Percentiles rank a stretch among this genome's conserved stretches.
Conservation (phyloP, 2,797 vertebrate genomes). For the Microctenopoma steveboyesi region DNA sequence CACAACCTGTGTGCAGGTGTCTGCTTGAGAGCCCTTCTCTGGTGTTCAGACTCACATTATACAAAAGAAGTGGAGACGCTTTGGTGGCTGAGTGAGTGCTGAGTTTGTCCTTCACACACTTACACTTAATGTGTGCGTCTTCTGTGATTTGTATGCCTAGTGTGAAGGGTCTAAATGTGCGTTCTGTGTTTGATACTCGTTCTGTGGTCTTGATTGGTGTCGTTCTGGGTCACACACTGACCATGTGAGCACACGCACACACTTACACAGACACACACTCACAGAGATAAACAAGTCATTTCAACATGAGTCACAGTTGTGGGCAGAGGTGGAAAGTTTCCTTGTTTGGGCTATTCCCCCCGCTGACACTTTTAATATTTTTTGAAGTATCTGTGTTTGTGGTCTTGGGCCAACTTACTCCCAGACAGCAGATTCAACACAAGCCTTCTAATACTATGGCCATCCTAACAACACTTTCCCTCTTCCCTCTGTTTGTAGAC, state of each 20-base stretch:
- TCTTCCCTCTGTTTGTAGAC: background rate
- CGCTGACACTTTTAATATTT: conserved; percentile 64
- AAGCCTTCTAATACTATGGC: conserved; percentile 3
- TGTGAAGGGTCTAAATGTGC: conserved; percentile 31
- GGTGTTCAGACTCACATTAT: conserved; percentile 22
- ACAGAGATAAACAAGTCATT: conserved; percentile 74
- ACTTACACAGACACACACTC: conserved; percentile 26
- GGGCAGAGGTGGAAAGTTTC: conserved; percentile 77
- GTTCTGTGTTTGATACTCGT: conserved; percentile 26
- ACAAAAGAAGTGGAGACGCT: conserved; percentile 64
- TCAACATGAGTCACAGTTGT: conserved; percentile 75
- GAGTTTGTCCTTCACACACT: conserved; percentile 51
- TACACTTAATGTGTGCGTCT: conserved; percentile 46
- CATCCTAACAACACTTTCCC: background rate
- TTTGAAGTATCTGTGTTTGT: conserved; percentile 46
- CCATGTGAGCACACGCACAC: conserved; percentile 42
- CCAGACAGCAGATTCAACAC: conserved; percentile 8
- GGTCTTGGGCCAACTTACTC: conserved; percentile 1
- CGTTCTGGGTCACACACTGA: conserved; percentile 56
- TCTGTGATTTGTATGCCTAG: conserved; percentile 35
- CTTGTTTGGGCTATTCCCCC: conserved; percentile 75
- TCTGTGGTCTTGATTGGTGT: conserved; percentile 38
- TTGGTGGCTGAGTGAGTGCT: conserved; percentile 68
- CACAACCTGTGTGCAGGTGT: conserved; percentile 49
- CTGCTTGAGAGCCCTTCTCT: conserved; percentile 37